Evolutionary conservation across 2,797 vertebrate species (phyloP).

Genomic region (Pempheris klunzingeri): DNA sequence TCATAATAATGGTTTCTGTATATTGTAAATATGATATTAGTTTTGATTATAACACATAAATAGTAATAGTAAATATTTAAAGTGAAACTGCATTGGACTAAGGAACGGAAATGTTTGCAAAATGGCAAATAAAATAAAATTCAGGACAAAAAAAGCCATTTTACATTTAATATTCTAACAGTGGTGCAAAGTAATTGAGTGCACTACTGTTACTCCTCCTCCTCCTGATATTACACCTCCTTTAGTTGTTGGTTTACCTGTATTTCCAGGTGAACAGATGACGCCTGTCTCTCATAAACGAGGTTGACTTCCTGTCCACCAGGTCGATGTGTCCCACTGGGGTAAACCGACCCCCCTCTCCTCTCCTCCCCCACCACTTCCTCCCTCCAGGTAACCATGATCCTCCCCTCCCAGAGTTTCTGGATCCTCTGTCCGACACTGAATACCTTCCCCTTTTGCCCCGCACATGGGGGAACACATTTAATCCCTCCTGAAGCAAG

Average conservation of each 20-base stretch:
- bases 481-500: conserved; percentile 76
- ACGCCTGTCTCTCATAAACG: conserved; percentile 29
- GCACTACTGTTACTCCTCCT: too few relatives aligned
- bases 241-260: background rate
- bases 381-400: conserved; percentile 65
- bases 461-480: conserved; percentile 69
- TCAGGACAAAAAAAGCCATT: too few relatives aligned
- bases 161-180: too few relatives aligned
- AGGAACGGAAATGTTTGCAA: too few relatives aligned
- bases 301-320: conserved; percentile 40
- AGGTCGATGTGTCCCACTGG: conserved; percentile 5
- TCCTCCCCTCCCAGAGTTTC: conserved; percentile 52
- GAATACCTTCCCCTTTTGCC: conserved; percentile 71
- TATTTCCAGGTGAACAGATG: conserved; percentile 35
- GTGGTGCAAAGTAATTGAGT: too few relatives aligned
- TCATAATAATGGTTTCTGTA: too few relatives aligned
- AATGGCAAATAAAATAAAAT: too few relatives aligned
- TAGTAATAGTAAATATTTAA: too few relatives aligned
- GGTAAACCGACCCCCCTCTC: conserved; percentile 53
- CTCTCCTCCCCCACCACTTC: conserved; percentile 44
- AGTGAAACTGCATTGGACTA: too few relatives aligned
- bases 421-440: conserved; percentile 69
- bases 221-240: background rate
- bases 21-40: too few relatives aligned
- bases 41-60: too few relatives aligned